Conservation (phyloP, 2,797 vertebrate species). For the Coilia nasus region DNA sequence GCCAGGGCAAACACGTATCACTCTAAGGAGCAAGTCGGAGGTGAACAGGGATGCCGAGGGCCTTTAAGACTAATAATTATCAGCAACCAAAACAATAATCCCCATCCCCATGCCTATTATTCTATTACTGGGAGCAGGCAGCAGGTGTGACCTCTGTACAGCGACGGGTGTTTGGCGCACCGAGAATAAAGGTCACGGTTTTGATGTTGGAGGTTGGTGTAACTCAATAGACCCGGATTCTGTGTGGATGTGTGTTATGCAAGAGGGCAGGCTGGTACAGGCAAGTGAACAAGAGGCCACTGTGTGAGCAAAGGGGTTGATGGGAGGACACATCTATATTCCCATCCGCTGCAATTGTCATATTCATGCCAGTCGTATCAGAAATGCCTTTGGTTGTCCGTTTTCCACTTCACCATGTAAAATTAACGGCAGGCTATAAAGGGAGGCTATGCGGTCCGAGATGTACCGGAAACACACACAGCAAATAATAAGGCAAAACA, state of each 20-base stretch:
- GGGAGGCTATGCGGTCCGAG: slow-evolving; percentile 7
- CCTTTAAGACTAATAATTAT: slow-evolving; percentile 70
- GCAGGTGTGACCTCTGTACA: background rate
- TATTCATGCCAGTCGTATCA: background rate
- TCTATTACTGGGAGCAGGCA: slow-evolving; percentile 64
- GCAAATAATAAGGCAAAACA: slow-evolving; percentile 27
- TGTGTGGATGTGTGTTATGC: slow-evolving; percentile 2
- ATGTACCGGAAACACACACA: background rate
- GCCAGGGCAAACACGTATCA: slow-evolving; percentile 74
- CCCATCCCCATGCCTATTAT: slow-evolving; percentile 57
- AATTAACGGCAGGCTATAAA: too few relatives aligned
- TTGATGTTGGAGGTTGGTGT: too few relatives aligned
- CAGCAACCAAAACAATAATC: slow-evolving; percentile 72
- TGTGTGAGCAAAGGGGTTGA: background rate
- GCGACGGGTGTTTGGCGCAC: too few relatives aligned
- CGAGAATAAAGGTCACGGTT: too few relatives aligned
- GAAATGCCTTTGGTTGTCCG: background rate
- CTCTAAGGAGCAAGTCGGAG: slow-evolving; percentile 60
- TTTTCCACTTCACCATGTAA: background rate
- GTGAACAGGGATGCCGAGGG: slow-evolving; percentile 66
- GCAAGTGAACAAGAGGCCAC: background rate
- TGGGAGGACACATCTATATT: background rate
- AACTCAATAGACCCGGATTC: slow-evolving; percentile 36
- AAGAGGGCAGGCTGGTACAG: background rate
- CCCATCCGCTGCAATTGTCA: background rate